A percentile compares a stretch with the other conserved stretches of the same genome.
Evolutionary conservation across 2,888 invertebrate species (phyloP).

Genomic region (Anoplius nigerrimus): DNA sequence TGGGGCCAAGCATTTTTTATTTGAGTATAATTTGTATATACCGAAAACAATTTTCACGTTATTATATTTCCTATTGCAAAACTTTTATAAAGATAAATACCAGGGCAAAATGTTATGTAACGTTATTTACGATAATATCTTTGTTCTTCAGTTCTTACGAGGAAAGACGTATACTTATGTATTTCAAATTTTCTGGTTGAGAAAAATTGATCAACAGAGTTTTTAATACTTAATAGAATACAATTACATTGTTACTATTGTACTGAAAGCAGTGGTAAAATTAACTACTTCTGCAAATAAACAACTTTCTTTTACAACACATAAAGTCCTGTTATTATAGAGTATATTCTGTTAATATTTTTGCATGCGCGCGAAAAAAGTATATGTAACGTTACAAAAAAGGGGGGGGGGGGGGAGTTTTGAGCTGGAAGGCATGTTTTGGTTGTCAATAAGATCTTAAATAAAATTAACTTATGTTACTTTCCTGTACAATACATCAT

Average conservation of each 20-base stretch:
- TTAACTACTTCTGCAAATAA: constrained; percentile 37
- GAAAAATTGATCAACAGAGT: constrained; percentile 18
- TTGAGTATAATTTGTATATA: constrained; percentile 19
- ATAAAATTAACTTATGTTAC: neutral
- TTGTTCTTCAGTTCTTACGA: constrained; percentile 12
- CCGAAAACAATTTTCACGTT: neutral
- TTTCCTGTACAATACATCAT: neutral
- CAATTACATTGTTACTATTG: constrained; percentile 22
- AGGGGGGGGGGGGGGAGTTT: no score
- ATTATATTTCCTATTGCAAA: constrained; percentile 30
- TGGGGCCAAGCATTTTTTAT: constrained; percentile 11
- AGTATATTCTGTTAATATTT: constrained; percentile 52
- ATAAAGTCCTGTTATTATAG: constrained; percentile 10
- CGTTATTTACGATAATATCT: constrained; percentile 1
- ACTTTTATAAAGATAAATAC: constrained; percentile 30
- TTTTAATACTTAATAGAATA: constrained; percentile 35
- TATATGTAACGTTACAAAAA: neutral
- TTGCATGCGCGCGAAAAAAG: constrained; percentile 59
- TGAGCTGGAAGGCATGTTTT: no score
- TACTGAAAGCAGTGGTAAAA: constrained; percentile 39
- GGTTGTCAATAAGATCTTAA: neutral
- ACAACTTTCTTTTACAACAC: constrained; percentile 21
- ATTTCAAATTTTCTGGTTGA: constrained; percentile 45
- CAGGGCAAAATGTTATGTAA: constrained; percentile 23
- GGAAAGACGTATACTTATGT: constrained; percentile 30